Conservation (phyloP, 1,140 invertebrate species). For the Zophobas atratus region DNA sequence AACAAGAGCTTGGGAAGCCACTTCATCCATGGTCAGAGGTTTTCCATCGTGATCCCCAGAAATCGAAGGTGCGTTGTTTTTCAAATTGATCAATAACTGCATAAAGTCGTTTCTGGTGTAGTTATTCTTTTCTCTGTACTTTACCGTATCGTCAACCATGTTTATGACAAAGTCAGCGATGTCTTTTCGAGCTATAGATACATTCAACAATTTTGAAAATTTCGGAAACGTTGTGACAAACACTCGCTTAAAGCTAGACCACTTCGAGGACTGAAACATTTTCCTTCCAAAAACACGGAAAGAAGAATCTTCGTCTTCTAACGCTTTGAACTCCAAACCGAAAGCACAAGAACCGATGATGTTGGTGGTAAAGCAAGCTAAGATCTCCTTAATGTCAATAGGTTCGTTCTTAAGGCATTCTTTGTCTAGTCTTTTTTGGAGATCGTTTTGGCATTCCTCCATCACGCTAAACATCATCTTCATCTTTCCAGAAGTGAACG, state of each 20-base stretch:
- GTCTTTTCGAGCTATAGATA: slow-evolving; percentile 53
- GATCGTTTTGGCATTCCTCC: slow-evolving; percentile 30
- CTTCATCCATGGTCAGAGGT: slow-evolving; percentile 8
- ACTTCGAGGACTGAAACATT: background rate
- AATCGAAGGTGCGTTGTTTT: slow-evolving; percentile 62
- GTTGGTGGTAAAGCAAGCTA: slow-evolving; percentile 69
- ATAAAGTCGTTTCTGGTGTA: slow-evolving; percentile 70
- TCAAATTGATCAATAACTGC: slow-evolving; percentile 67
- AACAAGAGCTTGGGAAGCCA: slow-evolving; percentile 37
- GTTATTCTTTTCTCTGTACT: slow-evolving; percentile 67
- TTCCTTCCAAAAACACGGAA: slow-evolving; percentile 61
- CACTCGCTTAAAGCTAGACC: slow-evolving; percentile 59
- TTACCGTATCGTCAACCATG: slow-evolving; percentile 66
- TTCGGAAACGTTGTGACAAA: slow-evolving; percentile 58
- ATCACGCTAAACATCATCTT: slow-evolving; percentile 65
- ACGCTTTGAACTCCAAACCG: slow-evolving; percentile 69
- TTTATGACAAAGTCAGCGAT: slow-evolving; percentile 68
- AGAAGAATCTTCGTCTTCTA: slow-evolving; percentile 62
- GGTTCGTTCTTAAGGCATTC: slow-evolving; percentile 33
- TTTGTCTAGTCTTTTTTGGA: slow-evolving; percentile 30
- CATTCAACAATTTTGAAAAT: slow-evolving; percentile 54
- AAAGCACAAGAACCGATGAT: slow-evolving; percentile 68
- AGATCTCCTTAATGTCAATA: slow-evolving; percentile 66
- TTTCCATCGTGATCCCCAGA: background rate
- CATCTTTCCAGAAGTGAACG: slow-evolving; percentile 60